phyloP scores from a whole-genome alignment of 2,888 invertebrate species.

The Acanthacorydalis orientalis region DNA sequence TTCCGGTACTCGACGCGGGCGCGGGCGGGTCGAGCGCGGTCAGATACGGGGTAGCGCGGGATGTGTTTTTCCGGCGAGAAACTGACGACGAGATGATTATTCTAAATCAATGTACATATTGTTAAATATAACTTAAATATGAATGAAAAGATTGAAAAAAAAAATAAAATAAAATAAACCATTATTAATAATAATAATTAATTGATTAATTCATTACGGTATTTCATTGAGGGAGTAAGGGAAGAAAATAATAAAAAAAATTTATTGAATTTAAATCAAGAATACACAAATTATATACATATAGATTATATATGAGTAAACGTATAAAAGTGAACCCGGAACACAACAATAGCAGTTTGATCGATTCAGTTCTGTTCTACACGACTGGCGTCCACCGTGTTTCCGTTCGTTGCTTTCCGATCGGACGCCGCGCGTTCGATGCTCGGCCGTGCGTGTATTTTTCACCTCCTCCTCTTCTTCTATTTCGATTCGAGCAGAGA shows the following conservation, averaged over 20 bases:
- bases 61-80: slow-evolving; percentile 7
- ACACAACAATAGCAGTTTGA: too few species aligned
- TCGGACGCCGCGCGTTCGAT: too few species aligned
- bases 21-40: slow-evolving; percentile 4
- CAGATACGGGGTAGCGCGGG: slow-evolving; percentile 5
- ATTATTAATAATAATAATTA: not conserved
- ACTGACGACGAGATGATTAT: slow-evolving; percentile 23
- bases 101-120: slow-evolving; percentile 36
- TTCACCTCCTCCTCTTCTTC: too few species aligned
- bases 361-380: too few species aligned
- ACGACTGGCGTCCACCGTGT: too few species aligned
- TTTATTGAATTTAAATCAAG: slow-evolving; percentile 18
- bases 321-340: not conserved
- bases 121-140: slow-evolving; percentile 27
- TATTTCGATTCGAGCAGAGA: too few species aligned
- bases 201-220: slow-evolving; percentile 1
- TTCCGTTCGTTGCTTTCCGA: too few species aligned
- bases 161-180: not conserved
- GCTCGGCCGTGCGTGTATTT: too few species aligned
- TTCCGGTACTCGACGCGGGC: too few species aligned
- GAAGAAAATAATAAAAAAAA: too few species aligned
- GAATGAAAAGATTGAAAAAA: not conserved
- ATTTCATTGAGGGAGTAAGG: slow-evolving; percentile 10
- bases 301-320: too few species aligned
- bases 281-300: not conserved